A percentile compares a stretch with the other conserved stretches of the same genome.
phyloP scores from a whole-genome alignment of 2,888 invertebrate species.

The Protodeltote pygarga region DNA sequence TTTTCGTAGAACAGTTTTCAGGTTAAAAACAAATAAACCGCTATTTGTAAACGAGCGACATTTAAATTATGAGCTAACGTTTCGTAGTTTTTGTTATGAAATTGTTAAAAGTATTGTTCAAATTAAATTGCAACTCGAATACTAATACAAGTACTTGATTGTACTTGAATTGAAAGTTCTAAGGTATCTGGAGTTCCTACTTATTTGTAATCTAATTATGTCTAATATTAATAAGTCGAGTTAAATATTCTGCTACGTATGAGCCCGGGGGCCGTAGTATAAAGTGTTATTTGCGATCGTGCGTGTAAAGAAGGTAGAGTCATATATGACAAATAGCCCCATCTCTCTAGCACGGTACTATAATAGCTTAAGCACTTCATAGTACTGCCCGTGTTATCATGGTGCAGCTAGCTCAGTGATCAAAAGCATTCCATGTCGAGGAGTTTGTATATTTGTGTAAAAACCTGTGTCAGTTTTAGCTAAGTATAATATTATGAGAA shows the following conservation, averaged over 20 bases:
- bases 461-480: constrained; percentile 70
- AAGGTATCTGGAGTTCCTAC: constrained; percentile 82
- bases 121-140: constrained; percentile 73
- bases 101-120: constrained; percentile 55
- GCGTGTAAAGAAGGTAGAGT: no score
- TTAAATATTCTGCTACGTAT: constrained; percentile 25
- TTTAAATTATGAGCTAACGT: constrained; percentile 37
- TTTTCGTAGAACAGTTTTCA: background rate
- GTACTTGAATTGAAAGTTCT: constrained; percentile 53
- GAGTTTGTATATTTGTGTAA: constrained; percentile 79
- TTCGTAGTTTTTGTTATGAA: constrained; percentile 48
- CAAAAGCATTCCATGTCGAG: constrained; percentile 69
- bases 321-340: no score
- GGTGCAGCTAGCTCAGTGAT: constrained; percentile 47
- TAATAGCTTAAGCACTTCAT: no score
- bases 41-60: constrained; percentile 19
- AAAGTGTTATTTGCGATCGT: no score
- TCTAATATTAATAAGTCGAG: constrained; percentile 44
- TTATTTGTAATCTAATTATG: constrained; percentile 66
- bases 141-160: constrained; percentile 55
- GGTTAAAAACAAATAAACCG: constrained; percentile 1
- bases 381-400: background rate
- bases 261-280: constrained; percentile 12
- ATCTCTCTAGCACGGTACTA: no score
- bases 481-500: constrained; percentile 76